Conservation (phyloP, 2,797 vertebrate species). For the Karalla daura region DNA sequence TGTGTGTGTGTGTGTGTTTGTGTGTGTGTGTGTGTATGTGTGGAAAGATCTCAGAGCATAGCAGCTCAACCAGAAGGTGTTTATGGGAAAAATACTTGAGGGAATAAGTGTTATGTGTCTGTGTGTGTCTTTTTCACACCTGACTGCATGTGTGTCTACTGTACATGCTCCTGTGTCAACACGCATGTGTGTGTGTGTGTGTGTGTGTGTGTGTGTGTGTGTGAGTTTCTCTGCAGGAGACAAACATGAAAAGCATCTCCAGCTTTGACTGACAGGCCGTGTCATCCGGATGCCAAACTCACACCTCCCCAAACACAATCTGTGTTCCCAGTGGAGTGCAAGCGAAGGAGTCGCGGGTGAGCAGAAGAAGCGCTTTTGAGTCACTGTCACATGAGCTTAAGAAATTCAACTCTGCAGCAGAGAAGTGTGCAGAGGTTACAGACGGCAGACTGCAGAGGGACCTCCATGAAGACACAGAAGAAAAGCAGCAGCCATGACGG, state of each 20-base stretch:
- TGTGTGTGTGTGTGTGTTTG: constrained; percentile 9
- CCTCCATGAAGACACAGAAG: neutral
- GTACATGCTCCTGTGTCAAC: constrained; percentile 7
- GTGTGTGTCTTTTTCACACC: neutral
- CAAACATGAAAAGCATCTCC: constrained; percentile 7
- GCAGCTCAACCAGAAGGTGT: constrained; percentile 6
- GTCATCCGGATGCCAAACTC: constrained; percentile 15
- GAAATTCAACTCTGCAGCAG: neutral
- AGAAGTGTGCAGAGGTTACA: neutral
- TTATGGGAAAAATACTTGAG: constrained; percentile 10
- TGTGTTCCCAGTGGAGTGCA: constrained; percentile 2
- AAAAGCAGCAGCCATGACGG: neutral
- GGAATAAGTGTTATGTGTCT: neutral
- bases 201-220: neutral
- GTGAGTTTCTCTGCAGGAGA: constrained; percentile 10
- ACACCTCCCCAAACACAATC: neutral
- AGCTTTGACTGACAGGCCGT: constrained; percentile 36
- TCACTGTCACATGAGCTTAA: constrained; percentile 5
- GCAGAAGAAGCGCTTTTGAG: constrained; percentile 6
- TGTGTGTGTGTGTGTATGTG: constrained; percentile 9
- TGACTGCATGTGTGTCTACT: neutral
- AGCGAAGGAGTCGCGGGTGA: neutral
- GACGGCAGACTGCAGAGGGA: neutral
- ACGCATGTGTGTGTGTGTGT: neutral
- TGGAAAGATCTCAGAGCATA: neutral